Conservation (phyloP, 2,797 vertebrate species). For the Borostomias antarcticus region DNA sequence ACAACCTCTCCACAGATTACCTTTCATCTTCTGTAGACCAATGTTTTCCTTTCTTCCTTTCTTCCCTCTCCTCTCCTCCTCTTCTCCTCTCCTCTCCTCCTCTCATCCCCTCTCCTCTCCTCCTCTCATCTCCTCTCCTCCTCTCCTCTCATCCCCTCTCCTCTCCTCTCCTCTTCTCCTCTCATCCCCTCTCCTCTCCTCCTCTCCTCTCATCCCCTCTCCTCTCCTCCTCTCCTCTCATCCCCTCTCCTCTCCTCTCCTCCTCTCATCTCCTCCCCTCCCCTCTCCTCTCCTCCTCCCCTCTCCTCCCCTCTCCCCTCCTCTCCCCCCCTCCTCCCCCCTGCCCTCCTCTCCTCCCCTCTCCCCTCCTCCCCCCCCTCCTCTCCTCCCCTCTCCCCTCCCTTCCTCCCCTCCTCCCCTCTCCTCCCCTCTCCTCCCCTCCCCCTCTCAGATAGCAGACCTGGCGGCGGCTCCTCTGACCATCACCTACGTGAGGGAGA, state of each 20-base stretch:
- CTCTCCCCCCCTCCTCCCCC: not conserved
- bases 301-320: not conserved
- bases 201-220: no score
- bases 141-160: not conserved
- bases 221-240: no score
- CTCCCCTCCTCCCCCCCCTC: not conserved
- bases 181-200: not conserved
- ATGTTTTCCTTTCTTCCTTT: no score
- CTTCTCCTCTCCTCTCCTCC: not conserved
- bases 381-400: not conserved
- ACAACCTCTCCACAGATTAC: not conserved
- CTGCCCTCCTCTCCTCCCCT: not conserved
- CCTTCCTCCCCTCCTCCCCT: not conserved
- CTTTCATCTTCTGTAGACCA: not conserved
- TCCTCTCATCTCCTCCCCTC: not conserved
- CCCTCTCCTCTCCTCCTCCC: not conserved
- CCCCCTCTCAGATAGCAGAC: constrained; percentile 85
- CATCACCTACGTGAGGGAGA: constrained; percentile 97
- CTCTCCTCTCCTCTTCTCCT: not conserved
- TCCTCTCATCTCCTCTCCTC: not conserved
- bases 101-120: not conserved
- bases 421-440: not conserved
- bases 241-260: no score
- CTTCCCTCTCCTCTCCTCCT: not conserved
- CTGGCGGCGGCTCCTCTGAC: constrained; percentile 94